Percentiles rank a stretch among this genome's conserved stretches.
These are phyloP conservation scores for Potamarius usumacintae DNA, from an alignment of 2,113 vertebrate genomes.

Conservation along the genomic window DNA sequence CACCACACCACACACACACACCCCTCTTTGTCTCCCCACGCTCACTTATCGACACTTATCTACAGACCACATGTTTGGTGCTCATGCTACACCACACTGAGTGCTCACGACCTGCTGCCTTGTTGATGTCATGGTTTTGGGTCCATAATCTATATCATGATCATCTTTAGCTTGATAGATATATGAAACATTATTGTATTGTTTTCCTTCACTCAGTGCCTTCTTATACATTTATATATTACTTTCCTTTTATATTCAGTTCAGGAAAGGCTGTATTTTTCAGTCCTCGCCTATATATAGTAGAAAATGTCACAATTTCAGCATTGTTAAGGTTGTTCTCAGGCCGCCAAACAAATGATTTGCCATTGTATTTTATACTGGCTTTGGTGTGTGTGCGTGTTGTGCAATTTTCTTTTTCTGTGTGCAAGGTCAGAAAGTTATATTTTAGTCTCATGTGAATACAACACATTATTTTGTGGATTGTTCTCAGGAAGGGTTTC, in stretches of 20 bases:
- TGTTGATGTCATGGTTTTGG: background rate
- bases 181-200: background rate
- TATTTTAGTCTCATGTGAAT: slow-evolving; percentile 25
- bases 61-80: background rate
- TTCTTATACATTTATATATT: too few relatives aligned
- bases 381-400: background rate
- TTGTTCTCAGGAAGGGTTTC: background rate
- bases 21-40: background rate
- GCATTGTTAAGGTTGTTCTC: background rate
- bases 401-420: background rate
- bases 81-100: background rate
- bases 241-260: background rate
- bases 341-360: background rate
- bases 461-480: background rate
- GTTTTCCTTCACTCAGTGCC: background rate
- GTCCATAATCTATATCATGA: background rate
- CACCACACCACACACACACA: slow-evolving; percentile 33
- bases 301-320: background rate
- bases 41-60: background rate
- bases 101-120: background rate
- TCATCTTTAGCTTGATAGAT: background rate
- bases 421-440: background rate
- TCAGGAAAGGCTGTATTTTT: background rate
- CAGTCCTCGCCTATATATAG: background rate
- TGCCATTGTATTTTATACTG: background rate